Percentiles rank a stretch among this genome's conserved stretches.
Evolutionary conservation across 2,888 invertebrate genomes (phyloP).

Genomic region (Graphium colonna): DNA sequence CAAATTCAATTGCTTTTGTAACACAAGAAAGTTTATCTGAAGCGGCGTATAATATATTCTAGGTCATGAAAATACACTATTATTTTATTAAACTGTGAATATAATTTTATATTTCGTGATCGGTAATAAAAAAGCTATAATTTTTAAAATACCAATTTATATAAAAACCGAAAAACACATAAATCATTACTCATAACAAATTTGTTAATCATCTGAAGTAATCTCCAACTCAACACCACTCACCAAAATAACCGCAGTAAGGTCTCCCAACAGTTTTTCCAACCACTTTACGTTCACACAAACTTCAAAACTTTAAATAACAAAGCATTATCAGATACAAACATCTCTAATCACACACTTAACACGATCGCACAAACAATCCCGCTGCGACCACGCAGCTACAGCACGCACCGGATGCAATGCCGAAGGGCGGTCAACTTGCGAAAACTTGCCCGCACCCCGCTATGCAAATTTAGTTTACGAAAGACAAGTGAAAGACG

Average conservation of each 20-base stretch:
- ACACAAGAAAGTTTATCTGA: background rate
- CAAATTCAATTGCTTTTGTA: background rate
- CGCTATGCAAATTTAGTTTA: conserved; percentile 38
- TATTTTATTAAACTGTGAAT: background rate
- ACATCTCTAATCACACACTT: conserved; percentile 10
- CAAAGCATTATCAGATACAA: background rate
- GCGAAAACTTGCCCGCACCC: conserved; percentile 34
- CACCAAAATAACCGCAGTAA: background rate
- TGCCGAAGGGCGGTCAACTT: conserved; percentile 30
- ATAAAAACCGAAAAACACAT: too few relatives aligned
- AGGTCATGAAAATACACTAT: background rate
- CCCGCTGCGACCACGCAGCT: conserved; percentile 2
- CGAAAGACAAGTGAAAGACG: conserved; percentile 35
- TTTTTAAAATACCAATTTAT: too few relatives aligned
- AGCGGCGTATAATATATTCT: background rate
- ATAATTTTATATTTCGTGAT: background rate
- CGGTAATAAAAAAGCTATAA: too few relatives aligned
- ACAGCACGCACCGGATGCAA: conserved; percentile 16
- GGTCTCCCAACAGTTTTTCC: background rate
- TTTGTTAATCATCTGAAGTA: too few relatives aligned
- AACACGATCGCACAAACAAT: conserved; percentile 16
- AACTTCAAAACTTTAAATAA: background rate
- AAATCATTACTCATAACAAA: too few relatives aligned
- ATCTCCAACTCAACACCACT: too few relatives aligned
- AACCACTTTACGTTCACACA: background rate